Conservation (phyloP, 2,888 invertebrate species). For the Lissonota sp. region DNA sequence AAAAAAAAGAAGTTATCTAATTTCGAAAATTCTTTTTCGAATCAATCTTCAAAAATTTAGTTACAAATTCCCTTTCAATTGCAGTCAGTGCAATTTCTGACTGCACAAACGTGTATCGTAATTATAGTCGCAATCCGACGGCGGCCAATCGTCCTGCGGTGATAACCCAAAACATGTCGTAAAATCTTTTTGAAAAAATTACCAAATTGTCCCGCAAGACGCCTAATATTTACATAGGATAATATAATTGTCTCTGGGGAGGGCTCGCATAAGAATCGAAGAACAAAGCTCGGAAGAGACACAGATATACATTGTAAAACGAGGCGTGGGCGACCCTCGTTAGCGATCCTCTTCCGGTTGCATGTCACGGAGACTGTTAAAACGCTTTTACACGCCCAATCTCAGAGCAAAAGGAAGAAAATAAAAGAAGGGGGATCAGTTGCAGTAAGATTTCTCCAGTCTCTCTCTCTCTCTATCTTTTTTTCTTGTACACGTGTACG, state of each 20-base stretch:
- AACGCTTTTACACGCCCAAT: constrained; percentile 59
- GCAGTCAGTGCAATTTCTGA: too few species aligned
- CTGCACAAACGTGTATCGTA: not conserved
- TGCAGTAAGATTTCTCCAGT: constrained; percentile 27
- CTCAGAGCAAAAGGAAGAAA: constrained; percentile 19
- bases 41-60: too few species aligned
- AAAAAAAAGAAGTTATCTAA: too few species aligned
- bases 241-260: not conserved
- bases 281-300: constrained; percentile 28
- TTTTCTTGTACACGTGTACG: not conserved
- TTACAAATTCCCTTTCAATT: too few species aligned
- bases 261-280: constrained; percentile 19
- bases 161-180: not conserved
- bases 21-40: too few species aligned
- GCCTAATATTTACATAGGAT: not conserved
- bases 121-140: constrained; percentile 37
- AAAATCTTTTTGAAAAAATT: too few species aligned
- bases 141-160: constrained; percentile 10
- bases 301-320: constrained; percentile 17
- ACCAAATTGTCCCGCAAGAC: not conserved
- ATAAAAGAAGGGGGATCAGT: constrained; percentile 3
- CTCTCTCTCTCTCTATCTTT: too few species aligned
- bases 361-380: constrained; percentile 63
- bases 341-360: constrained; percentile 65
- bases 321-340: constrained; percentile 63